These are phyloP conservation scores for Dryobota labecula DNA, from an alignment of 2,888 invertebrate species.

Conservation along the genomic window DNA sequence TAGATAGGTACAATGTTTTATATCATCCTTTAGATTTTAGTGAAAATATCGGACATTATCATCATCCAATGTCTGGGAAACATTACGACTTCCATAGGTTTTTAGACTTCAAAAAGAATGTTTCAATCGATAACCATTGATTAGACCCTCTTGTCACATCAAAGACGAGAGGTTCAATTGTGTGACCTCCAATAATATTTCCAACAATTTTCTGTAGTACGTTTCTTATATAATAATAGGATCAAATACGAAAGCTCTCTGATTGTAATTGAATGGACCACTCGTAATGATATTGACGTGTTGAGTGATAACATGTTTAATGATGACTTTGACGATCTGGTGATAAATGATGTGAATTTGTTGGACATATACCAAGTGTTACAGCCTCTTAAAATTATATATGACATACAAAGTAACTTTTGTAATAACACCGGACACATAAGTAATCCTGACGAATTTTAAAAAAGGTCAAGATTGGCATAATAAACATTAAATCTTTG, in stretches of 20 bases:
- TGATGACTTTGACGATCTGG: slow-evolving; percentile 63
- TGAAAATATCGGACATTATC: slow-evolving; percentile 50
- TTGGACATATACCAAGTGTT: slow-evolving; percentile 62
- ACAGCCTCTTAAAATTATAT: slow-evolving; percentile 55
- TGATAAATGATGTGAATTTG: slow-evolving; percentile 62
- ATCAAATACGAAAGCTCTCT: slow-evolving; percentile 67
- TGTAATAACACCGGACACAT: slow-evolving; percentile 51
- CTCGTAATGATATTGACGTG: slow-evolving; percentile 66
- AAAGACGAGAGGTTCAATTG: slow-evolving; percentile 83
- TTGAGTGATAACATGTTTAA: slow-evolving; percentile 63
- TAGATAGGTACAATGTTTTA: slow-evolving; percentile 29
- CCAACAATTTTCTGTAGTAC: slow-evolving; percentile 73
- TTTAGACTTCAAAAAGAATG: slow-evolving; percentile 80
- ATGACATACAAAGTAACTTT: slow-evolving; percentile 57
- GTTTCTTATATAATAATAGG: slow-evolving; percentile 64
- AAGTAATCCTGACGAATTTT: slow-evolving; percentile 54
- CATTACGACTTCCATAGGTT: slow-evolving; percentile 50
- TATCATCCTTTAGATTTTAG: slow-evolving; percentile 45
- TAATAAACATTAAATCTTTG: slow-evolving; percentile 59
- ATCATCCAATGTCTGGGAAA: slow-evolving; percentile 51
- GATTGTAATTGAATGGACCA: slow-evolving; percentile 68
- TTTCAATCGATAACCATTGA: slow-evolving; percentile 84
- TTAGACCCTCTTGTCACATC: slow-evolving; percentile 87
- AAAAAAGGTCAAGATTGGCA: slow-evolving; percentile 52
- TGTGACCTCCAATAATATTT: slow-evolving; percentile 82